phyloP scores from a whole-genome alignment of 2,797 vertebrate genomes.

The Benthosema pterotum region DNA sequence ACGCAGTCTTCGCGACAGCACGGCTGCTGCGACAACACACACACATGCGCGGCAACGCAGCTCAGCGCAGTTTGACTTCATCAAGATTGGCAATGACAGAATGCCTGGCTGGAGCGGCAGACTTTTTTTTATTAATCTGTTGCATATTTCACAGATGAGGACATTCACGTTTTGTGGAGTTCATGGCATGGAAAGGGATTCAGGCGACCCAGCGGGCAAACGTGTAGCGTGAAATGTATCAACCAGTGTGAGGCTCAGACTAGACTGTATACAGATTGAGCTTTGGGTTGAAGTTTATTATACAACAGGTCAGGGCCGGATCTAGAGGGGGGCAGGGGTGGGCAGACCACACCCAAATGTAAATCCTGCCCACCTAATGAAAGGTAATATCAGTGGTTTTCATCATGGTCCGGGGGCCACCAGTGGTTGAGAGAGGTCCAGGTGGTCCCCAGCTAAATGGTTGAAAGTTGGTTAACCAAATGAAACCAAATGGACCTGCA shows the following conservation, averaged over 20 bases:
- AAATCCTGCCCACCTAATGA: no score
- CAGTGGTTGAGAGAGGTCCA: no score
- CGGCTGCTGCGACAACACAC: constrained; percentile 51
- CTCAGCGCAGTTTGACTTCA: constrained; percentile 66
- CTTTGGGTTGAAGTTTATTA: not conserved
- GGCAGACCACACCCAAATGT: no score
- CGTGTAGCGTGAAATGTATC: constrained; percentile 45
- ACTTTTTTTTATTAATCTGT: constrained; percentile 34
- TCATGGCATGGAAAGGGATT: constrained; percentile 37
- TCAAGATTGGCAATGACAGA: constrained; percentile 70
- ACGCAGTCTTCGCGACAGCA: constrained; percentile 59
- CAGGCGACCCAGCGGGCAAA: constrained; percentile 38
- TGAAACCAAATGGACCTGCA: no score
- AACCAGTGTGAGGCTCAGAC: constrained; percentile 22
- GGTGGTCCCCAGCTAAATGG: no score
- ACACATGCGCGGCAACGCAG: no score
- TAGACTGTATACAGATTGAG: constrained; percentile 32
- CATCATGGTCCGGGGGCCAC: no score
- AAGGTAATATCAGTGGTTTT: no score
- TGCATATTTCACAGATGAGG: constrained; percentile 59
- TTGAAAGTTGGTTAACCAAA: no score
- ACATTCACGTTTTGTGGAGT: constrained; percentile 55
- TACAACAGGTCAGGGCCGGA: no score
- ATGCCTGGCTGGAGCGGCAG: constrained; percentile 59
- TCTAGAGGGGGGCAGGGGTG: no score